A percentile compares a stretch with the other conserved stretches of the same genome.
Evolutionary conservation across 2,797 vertebrate species (phyloP).

Genomic region (Enteromius radiatus): DNA sequence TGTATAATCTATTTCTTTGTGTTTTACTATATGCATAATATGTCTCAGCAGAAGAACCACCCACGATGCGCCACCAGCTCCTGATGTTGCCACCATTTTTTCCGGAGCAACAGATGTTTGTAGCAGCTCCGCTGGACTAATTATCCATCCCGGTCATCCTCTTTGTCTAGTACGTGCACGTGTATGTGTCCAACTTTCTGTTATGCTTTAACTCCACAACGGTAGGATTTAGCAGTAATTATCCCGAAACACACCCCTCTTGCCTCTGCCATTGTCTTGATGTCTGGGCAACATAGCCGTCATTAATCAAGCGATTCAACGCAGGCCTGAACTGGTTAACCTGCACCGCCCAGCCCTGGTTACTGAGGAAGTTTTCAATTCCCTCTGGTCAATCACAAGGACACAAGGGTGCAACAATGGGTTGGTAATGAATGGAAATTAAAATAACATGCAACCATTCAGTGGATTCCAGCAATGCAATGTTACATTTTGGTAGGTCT

Average conservation of each 20-base stretch:
- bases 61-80: slow-evolving; percentile 53
- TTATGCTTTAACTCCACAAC: slow-evolving; percentile 51
- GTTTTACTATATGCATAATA: slow-evolving; percentile 32
- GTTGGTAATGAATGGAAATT: slow-evolving; percentile 58
- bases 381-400: slow-evolving; percentile 71
- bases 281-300: slow-evolving; percentile 67
- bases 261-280: slow-evolving; percentile 67
- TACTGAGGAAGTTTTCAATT: slow-evolving; percentile 77
- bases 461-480: slow-evolving; percentile 41
- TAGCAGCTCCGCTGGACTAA: slow-evolving; percentile 64
- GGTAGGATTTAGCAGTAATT: slow-evolving; percentile 61
- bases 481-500: slow-evolving; percentile 8
- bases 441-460: slow-evolving; percentile 61
- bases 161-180: slow-evolving; percentile 55
- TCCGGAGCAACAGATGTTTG: slow-evolving; percentile 80
- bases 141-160: slow-evolving; percentile 55
- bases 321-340: slow-evolving; percentile 72
- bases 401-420: slow-evolving; percentile 68
- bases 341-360: slow-evolving; percentile 67
- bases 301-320: slow-evolving; percentile 79
- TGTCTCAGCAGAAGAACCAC: slow-evolving; percentile 48
- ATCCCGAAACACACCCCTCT: slow-evolving; percentile 61
- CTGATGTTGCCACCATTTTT: slow-evolving; percentile 42
- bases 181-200: slow-evolving; percentile 57
- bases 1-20: slow-evolving; percentile 13